phyloP scores from a whole-genome alignment of 2,888 invertebrate genomes.

The Pristionchus japonicus region DNA sequence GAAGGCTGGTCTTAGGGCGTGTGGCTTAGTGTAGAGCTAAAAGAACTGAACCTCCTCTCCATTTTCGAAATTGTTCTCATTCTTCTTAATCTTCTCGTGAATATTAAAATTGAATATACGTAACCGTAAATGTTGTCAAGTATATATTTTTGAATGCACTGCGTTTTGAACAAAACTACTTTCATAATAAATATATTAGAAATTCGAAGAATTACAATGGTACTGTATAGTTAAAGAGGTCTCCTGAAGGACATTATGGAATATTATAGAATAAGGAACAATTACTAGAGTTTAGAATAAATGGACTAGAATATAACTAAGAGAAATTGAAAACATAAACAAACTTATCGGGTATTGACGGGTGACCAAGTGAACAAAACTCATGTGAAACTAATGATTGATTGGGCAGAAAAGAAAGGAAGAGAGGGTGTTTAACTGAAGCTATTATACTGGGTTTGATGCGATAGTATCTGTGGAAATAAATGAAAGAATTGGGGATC shows the following conservation, averaged over 20 bases:
- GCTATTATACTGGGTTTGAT: background rate
- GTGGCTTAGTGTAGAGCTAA: too few relatives aligned
- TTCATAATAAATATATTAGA: background rate
- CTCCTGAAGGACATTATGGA: background rate
- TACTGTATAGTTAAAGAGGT: background rate
- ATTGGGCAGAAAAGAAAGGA: background rate
- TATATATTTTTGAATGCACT: too few relatives aligned
- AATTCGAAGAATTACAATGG: constrained; percentile 7
- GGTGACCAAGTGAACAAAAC: constrained; percentile 13
- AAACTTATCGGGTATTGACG: constrained; percentile 18
- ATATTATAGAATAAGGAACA: too few relatives aligned
- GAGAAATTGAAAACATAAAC: background rate
- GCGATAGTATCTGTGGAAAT: background rate
- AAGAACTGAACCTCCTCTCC: too few relatives aligned
- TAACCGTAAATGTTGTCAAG: too few relatives aligned
- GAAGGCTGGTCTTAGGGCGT: too few relatives aligned
- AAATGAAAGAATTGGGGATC: background rate
- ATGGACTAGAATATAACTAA: background rate
- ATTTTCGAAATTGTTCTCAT: too few relatives aligned
- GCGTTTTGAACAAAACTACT: too few relatives aligned
- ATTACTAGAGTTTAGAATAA: too few relatives aligned
- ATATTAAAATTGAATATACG: too few relatives aligned
- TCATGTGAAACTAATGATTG: background rate
- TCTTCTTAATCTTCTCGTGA: too few relatives aligned
- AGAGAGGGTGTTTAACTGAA: background rate